phyloP scores from a whole-genome alignment of 2,888 invertebrate genomes.

The Ornithoptera priamus region DNA sequence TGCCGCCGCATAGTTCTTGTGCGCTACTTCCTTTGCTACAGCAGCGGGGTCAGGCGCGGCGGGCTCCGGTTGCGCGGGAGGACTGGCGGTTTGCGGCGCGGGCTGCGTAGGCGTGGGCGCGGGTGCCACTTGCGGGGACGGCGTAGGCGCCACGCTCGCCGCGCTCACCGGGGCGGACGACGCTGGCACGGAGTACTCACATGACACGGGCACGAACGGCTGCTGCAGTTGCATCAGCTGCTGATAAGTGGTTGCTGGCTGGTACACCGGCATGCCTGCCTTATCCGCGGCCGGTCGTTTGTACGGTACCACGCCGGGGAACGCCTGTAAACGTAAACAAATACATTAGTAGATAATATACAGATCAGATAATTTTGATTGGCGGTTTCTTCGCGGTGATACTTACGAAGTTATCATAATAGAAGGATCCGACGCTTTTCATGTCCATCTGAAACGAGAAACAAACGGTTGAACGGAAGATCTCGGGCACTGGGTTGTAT shows the following conservation, averaged over 20 bases:
- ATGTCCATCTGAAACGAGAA: constrained; percentile 94
- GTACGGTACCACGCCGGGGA: constrained; percentile 97
- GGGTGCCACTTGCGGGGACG: constrained; percentile 42
- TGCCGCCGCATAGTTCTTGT: constrained; percentile 89
- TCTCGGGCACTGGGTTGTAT: constrained; percentile 42
- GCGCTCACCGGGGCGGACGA: constrained; percentile 82
- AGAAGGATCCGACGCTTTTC: constrained; percentile 97
- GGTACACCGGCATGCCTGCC: constrained; percentile 97
- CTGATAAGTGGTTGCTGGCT: constrained; percentile 95
- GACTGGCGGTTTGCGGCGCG: constrained; percentile 74
- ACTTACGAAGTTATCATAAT: constrained; percentile 98
- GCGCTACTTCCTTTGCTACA: constrained; percentile 89
- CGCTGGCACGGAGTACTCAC: constrained; percentile 94
- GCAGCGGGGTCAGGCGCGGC: constrained; percentile 81
- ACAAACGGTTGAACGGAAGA: constrained; percentile 68
- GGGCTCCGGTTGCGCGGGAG: constrained; percentile 40
- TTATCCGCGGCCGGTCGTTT: constrained; percentile 98
- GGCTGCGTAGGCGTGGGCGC: constrained; percentile 48
- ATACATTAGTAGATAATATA: constrained; percentile 10
- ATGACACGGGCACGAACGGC: constrained; percentile 99
- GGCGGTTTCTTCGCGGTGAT: constrained; percentile 46
- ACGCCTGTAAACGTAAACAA: constrained; percentile 83
- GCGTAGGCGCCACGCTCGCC: constrained; percentile 48
- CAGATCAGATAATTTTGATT: neutral
- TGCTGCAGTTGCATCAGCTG: constrained; percentile 96